Conservation (phyloP, 2,113 vertebrate species). For the Chaetodon auriga region DNA sequence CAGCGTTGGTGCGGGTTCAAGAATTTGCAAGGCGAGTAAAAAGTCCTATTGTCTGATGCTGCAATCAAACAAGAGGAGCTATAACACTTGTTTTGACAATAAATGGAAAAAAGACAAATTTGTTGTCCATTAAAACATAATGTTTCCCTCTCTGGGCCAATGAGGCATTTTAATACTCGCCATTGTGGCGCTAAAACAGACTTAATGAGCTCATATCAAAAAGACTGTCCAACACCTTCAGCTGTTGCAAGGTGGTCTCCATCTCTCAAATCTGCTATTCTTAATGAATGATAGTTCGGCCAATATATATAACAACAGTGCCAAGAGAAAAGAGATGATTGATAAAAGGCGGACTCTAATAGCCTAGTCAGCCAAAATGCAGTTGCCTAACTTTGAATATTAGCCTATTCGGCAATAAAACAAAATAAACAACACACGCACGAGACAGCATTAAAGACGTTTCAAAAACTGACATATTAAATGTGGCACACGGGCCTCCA, state of each 20-base stretch:
- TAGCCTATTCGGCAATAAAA: conserved; percentile 10
- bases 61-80: conserved; percentile 9
- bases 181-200: conserved; percentile 25
- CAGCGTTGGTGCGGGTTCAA: conserved; percentile 25
- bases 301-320: conserved; percentile 4
- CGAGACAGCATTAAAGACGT: background rate
- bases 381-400: conserved; percentile 17
- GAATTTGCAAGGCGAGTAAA: conserved; percentile 52
- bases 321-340: background rate
- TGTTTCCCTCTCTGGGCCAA: conserved; percentile 24
- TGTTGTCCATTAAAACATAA: conserved; percentile 37
- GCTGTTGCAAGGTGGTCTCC: conserved; percentile 4
- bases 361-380: background rate
- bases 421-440: background rate
- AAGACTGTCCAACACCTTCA: conserved; percentile 11
- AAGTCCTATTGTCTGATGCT: conserved; percentile 22
- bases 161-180: conserved; percentile 23
- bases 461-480: background rate
- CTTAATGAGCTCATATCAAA: conserved; percentile 36
- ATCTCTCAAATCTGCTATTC: background rate
- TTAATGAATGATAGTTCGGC: background rate
- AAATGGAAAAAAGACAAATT: conserved; percentile 30
- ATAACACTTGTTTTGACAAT: conserved; percentile 14
- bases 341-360: background rate
- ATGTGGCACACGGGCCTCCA: background rate